Evolutionary conservation across 1,140 invertebrate species (phyloP), one percentile per base, ranked within the genome.

Genomic region (Aphelinus atriplicis): DNA sequence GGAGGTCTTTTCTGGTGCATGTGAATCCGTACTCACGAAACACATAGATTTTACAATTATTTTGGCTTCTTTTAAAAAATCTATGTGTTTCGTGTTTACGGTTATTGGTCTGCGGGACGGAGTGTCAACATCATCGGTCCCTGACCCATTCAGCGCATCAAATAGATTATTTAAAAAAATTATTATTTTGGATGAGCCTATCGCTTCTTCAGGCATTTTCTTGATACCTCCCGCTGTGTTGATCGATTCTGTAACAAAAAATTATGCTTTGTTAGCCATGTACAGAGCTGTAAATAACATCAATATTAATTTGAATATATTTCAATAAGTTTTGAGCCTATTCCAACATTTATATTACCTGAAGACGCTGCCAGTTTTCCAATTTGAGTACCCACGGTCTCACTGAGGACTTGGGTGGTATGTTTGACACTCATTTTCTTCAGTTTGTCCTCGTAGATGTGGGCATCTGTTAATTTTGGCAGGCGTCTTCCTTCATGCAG

Each of bases 91-190:
- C 9, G 67, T 78, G 43, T 65, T 47, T 46, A 1, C n/a, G 1
- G 62, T 76, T 10, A 76, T 62, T 61, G 58, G 66, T 60, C 45
- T 43, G 3, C 75, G 51, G 4, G 63, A 66, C 7, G 63, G n/a
- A 1, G 51, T 53, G 3, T 3, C 60, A 10, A 70, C 7, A 45
- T 48, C 46, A 7, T 73, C n/a, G 7, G 42, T n/a, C 57, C 45
- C 45, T 6, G 55, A 46, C 0, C 74, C 72, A 66, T 80, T 80
- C 1, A 80, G 75, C 1, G 77, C 75, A 67, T 80, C 77, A 42
- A 80, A 78, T 0, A 80, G 10, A 10, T 76, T 58, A 43, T 78
- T 78, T 55, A 77, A 72, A 10, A 66, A 77, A 50, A 50, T 50
- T n/a, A 72, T 6, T 4, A 3, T 43, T 7, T 56, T 53, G n/a